These are phyloP conservation scores for Paracentrotus lividus DNA, from an alignment of 53 echinoderm and acorn worm genomes.

Conservation along the genomic window DNA sequence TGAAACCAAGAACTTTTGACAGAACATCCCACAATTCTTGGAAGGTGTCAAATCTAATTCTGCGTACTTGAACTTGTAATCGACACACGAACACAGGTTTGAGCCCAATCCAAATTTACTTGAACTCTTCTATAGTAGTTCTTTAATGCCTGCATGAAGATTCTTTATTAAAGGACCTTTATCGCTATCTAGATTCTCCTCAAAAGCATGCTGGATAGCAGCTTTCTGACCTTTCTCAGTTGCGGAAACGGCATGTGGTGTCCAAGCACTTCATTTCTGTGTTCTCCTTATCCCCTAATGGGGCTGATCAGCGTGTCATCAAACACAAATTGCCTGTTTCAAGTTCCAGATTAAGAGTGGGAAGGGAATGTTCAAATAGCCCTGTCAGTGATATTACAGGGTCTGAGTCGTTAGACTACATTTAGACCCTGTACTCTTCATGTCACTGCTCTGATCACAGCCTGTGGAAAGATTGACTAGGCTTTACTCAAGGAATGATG, in stretches of 20 bases:
- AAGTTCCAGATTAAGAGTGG: neutral
- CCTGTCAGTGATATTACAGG: too few species aligned
- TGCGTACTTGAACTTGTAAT: neutral
- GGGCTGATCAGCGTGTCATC: neutral
- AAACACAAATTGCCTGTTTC: neutral
- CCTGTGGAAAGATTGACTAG: too few species aligned
- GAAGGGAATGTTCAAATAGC: too few species aligned
- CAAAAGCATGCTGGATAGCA: neutral
- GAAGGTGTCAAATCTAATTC: neutral
- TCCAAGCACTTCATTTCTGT: conserved; percentile 29
- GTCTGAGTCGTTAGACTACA: too few species aligned
- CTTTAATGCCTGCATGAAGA: neutral
- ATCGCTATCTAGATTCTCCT: too few species aligned
- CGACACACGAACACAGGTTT: neutral
- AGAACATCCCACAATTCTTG: neutral
- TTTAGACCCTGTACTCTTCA: too few species aligned
- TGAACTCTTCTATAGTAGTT: neutral
- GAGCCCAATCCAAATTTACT: neutral
- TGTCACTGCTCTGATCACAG: too few species aligned
- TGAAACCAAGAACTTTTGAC: too few species aligned
- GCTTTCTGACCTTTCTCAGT: neutral
- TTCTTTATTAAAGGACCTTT: too few species aligned
- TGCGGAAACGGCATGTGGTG: conserved; percentile 19
- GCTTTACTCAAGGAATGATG: too few species aligned
- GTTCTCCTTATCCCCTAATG: conserved; percentile 4